Base-by-base conservation (phyloP, 2,113 vertebrate species). In the Enhydra lutris region DNA sequence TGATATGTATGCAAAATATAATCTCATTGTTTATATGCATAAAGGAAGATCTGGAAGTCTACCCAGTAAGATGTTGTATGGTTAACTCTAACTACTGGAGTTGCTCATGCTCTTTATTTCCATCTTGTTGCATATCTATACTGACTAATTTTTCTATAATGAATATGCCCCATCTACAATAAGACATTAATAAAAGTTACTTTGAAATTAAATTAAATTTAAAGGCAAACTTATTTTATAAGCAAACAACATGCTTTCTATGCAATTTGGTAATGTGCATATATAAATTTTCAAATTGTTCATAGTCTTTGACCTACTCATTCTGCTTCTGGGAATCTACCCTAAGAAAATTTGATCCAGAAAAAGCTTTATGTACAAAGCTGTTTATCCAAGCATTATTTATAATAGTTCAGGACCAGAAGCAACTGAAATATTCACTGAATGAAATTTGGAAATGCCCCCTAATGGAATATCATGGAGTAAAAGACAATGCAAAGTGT, bases 121-220 rank as follows among this genome's bases (percentile, higher is more conserved):
- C 55, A 79, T 93, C 45, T 50, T 93, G 21, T 34, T 96, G 71
- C 23, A 14, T 93, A 71, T 73, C 34, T 65, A 11, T 80, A 87
- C 89, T 91, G 23, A 61, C 78, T 93, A 89, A 34, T 34, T 97
- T 97, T 91, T 73, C 36, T 65, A 26, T 59, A 80, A 86, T 83
- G 69, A 80, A 39, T 91, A 73, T 89, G 20, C 15, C 89, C n/a
- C 91, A 85, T 79, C 96, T 97, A 73, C 79, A 96, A 73, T 23
- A 89, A 23, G 55, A 96, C 89, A 86, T 79, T 20, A 93, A 93
- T 91, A 95, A 91, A 95, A 85, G 11, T 12, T 87, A 87, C 20
- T 97, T 94, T 1, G n/a, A 94, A 94, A 71, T 88, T 88, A 55
- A 97, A 95, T 97, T 97, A 91, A 95, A 93, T 97, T 97, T 95